Evolutionary conservation across 2,888 invertebrate species (phyloP).

Genomic region (Griposia aprilina): DNA sequence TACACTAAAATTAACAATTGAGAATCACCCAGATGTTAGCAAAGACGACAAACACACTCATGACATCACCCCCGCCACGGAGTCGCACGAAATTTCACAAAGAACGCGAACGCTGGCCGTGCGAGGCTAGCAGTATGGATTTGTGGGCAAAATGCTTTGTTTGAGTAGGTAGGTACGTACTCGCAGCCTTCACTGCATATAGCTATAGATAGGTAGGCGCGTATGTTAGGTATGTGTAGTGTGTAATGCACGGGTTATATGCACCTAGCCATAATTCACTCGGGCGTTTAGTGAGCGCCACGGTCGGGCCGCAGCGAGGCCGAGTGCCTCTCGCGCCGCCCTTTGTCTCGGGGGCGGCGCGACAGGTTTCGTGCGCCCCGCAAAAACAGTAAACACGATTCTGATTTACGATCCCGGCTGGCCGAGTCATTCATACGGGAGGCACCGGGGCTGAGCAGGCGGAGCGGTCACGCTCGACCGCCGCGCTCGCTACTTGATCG

Average conservation of each 20-base stretch:
- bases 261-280: slow-evolving; percentile 86
- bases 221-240: slow-evolving; percentile 79
- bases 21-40: slow-evolving; percentile 86
- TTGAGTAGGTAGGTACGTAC: slow-evolving; percentile 87
- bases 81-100: slow-evolving; percentile 79
- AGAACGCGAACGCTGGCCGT: slow-evolving; percentile 80
- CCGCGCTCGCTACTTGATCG: slow-evolving; percentile 83
- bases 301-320: slow-evolving; percentile 74
- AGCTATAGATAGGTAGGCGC: slow-evolving; percentile 82
- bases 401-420: slow-evolving; percentile 84
- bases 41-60: slow-evolving; percentile 76
- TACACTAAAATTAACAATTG: slow-evolving; percentile 82
- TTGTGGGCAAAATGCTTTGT: slow-evolving; percentile 89
- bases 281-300: slow-evolving; percentile 76
- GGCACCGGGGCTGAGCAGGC: slow-evolving; percentile 75
- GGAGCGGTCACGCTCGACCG: slow-evolving; percentile 88
- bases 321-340: slow-evolving; percentile 79
- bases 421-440: slow-evolving; percentile 80
- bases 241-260: slow-evolving; percentile 81
- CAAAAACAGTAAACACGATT: slow-evolving; percentile 89
- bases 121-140: slow-evolving; percentile 81
- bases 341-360: slow-evolving; percentile 84
- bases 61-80: slow-evolving; percentile 81
- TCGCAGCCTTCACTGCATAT: slow-evolving; percentile 87
- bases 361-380: slow-evolving; percentile 82